phyloP scores from a whole-genome alignment of 2,113 vertebrate species.

The Caranx ignobilis region DNA sequence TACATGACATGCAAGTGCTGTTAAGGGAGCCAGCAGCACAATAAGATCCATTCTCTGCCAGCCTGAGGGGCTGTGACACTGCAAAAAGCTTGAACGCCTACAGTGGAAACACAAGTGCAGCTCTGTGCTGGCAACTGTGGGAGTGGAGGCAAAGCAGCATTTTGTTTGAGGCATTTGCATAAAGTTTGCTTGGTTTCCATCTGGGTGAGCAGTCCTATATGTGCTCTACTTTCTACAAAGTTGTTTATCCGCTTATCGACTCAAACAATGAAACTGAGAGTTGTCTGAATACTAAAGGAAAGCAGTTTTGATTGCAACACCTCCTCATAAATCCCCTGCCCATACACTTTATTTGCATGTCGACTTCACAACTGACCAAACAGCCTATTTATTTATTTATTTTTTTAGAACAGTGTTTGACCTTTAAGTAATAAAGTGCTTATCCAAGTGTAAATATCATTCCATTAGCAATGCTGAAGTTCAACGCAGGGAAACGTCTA shows the following conservation, averaged over 20 bases:
- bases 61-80: conserved; percentile 29
- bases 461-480: background rate
- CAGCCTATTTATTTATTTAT: background rate
- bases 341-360: background rate
- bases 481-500: background rate
- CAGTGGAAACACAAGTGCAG: conserved; percentile 66
- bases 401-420: background rate
- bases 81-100: conserved; percentile 44
- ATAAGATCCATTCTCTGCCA: conserved; percentile 35
- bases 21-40: background rate
- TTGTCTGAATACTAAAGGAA: background rate
- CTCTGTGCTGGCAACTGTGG: conserved; percentile 53
- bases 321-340: background rate
- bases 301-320: background rate
- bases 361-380: background rate
- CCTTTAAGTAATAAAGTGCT: background rate
- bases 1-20: background rate
- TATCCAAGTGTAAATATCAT: background rate
- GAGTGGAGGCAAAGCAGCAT: conserved; percentile 48
- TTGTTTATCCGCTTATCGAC: background rate
- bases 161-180: conserved; percentile 64
- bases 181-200: conserved; percentile 52
- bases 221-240: background rate
- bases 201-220: conserved; percentile 20
- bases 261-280: background rate